Evolutionary conservation across 2,797 vertebrate genomes (phyloP), one percentile per base, ranked within the genome.

Genomic region (Cryptoprocta ferox): DNA sequence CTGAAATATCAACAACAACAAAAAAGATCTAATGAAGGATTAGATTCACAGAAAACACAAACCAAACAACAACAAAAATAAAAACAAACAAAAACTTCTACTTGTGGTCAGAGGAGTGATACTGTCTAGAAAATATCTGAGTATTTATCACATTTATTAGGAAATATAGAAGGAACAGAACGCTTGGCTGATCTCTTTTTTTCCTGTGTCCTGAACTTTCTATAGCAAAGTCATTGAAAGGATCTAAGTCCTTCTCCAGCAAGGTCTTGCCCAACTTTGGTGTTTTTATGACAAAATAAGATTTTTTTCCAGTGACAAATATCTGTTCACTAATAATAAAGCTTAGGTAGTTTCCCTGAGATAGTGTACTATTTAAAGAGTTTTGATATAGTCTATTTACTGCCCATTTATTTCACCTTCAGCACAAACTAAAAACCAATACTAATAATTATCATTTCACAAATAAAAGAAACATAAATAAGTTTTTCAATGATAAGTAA

Each of bases 381-480:
- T 76, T 96, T 84, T 80, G 13, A 85, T 82, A 56, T 26, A 70
- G 2, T 5, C 15, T 30, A 91, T 45, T 48, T 94, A 63, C 50
- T 89, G 13, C 0, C 9, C 56, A 78, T 82, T 56, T 94, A 56
- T 70, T 89, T 94, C 32, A 71, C 35, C 35, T 68, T 87, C 26
- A 90, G 13, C 5, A 42, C 56, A 30, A 56, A 35, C 14, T 48
- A 56, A 66, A 96, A 86, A 75, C 56, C 13, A 37, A 42, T 15
- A 93, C 2, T 94, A 32, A n/a, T n/a, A 89, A 56, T 71, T 68
- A 12, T 24, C 66, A 61, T 91, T 82, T 97, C 63, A 32, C 61
- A 95, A 84, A 53, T 70, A 53, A 78, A 95, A 84, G 2, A 81
- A 1, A 88, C 18, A 84, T 68, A 95, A 88, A 73, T 81, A 71